Conservation (phyloP, 2,113 vertebrate genomes). For the Leiothrix lutea region DNA sequence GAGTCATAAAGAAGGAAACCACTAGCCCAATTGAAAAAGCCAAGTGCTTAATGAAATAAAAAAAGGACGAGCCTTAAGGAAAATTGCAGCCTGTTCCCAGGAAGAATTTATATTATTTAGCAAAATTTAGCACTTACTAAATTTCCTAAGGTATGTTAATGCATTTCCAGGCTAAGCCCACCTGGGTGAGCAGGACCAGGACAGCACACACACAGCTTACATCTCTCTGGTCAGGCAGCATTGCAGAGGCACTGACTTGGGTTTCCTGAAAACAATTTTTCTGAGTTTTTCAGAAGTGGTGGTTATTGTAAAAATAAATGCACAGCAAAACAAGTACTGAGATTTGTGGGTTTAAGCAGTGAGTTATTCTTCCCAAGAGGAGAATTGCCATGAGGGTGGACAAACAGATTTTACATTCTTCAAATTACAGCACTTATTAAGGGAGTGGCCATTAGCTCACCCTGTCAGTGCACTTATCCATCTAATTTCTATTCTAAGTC, state of each 20-base stretch:
- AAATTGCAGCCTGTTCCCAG: not conserved
- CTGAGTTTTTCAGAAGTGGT: not conserved
- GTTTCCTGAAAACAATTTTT: not conserved
- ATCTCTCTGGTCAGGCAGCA: not conserved
- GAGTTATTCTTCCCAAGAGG: not conserved
- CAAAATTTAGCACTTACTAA: not conserved
- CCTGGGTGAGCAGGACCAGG: not conserved
- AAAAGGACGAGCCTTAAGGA: not conserved
- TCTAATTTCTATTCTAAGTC: constrained; percentile 54
- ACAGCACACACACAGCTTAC: not conserved
- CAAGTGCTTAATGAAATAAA: not conserved
- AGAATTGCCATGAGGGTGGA: constrained; percentile 21
- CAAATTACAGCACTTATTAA: constrained; percentile 45
- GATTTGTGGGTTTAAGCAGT: not conserved
- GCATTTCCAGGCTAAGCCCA: not conserved
- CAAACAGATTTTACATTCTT: constrained; percentile 45
- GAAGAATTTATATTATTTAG: not conserved
- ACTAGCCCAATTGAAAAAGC: not conserved
- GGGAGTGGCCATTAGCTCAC: constrained; percentile 42
- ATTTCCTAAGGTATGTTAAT: not conserved
- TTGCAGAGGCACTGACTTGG: not conserved
- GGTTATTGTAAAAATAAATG: not conserved
- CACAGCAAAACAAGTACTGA: not conserved
- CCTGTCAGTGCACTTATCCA: constrained; percentile 22
- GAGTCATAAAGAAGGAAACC: constrained; percentile 1